Evolutionary conservation across 1,140 invertebrate species (phyloP), one percentile per base, ranked within the genome.

Genomic region (Paralvinella palmiformis): DNA sequence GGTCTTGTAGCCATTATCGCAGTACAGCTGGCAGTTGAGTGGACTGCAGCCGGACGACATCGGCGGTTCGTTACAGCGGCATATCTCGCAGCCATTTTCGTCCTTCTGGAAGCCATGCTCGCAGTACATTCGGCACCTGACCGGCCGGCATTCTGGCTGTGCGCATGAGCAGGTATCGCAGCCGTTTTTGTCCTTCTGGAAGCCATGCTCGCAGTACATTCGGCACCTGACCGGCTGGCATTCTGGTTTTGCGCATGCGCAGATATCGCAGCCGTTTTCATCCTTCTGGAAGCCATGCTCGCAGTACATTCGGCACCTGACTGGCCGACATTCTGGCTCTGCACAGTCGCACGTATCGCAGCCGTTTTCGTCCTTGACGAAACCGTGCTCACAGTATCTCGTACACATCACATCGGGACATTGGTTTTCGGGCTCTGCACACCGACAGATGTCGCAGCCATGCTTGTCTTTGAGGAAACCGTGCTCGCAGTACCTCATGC

Each of bases 11-110:
- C 55, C 55, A 32, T 32, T 7, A 6, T 57, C 6, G 20, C 55
- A 57, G 6, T 57, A 10, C 5, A 5, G 10, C 5, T 10, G 33
- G 55, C 55, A 57, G 24, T 10, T 17, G 24, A 29, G 48, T n/a
- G 31, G 10, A 22, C 24, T 29, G 17, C 48, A 52, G n/a, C 31
- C 48, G 24, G 24, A 22, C 48, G 48, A 29, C 15, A 10, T 22
- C 48, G 62, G 62, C 20, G 52, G 22, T n/a, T 37, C 31, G 15
- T 35, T 36, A 44, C 62, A 63, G 37, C 44, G 20, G 27, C 62
- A 63, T 3, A 63, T 15, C 22, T 63, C 62, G 27, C 62, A 63
- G n/a, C 62, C 62, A 44, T 56, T 52, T 20, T n/a, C 15, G 31
- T 10, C 52, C 29, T 20, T 56, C 52, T 35, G 22, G 52, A 63